Evolutionary conservation across 2,888 invertebrate genomes (phyloP), one percentile per base, ranked within the genome.

Genomic region (Hirtodrosophila duncani): DNA sequence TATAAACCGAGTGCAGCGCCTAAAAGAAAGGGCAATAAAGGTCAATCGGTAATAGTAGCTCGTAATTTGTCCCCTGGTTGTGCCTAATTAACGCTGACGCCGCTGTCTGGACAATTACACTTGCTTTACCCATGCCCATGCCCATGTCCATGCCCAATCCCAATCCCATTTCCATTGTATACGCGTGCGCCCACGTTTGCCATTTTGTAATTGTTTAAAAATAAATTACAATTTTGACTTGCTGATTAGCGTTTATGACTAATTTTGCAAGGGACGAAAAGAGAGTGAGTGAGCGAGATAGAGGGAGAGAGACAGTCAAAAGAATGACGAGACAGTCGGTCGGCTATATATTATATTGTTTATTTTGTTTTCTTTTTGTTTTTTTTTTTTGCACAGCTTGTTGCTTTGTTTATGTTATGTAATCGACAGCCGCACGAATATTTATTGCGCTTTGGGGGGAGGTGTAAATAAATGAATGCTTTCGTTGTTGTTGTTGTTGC

Each of bases 191-290:
- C n/a, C n/a, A n/a, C n/a, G n/a, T n/a, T n/a, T n/a, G n/a, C n/a
- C n/a, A 48, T 65, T 68, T 55, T 58, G 63, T 60, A 77, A 72
- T 77, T 72, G 51, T 41, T 78, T 63, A 56, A 58, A 71, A 75
- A 71, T 75, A 71, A 59, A 51, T 57, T 56, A 59, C 57, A 60
- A 51, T 57, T 62, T 63, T 18, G 58, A 44, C 37, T 36, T 58
- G 44, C 42, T 62, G 67, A 64, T 70, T 75, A 62, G 63, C 53
- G 24, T 44, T 33, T 20, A 57, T 79, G 71, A 79, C 64, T 79
- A 75, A 70, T 41, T 34, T 16, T 24, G 6, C 6, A 5, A 8
- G 30, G 16, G 34, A 18, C 31, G 21, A 3, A 33, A 17, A 8
- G 9, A 20, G 6, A 17, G n/a, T 17, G 26, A 4, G n/a, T 7